Evolutionary conservation across 2,888 invertebrate genomes (phyloP).

Genomic region (Xanthorhoe spadicearia): DNA sequence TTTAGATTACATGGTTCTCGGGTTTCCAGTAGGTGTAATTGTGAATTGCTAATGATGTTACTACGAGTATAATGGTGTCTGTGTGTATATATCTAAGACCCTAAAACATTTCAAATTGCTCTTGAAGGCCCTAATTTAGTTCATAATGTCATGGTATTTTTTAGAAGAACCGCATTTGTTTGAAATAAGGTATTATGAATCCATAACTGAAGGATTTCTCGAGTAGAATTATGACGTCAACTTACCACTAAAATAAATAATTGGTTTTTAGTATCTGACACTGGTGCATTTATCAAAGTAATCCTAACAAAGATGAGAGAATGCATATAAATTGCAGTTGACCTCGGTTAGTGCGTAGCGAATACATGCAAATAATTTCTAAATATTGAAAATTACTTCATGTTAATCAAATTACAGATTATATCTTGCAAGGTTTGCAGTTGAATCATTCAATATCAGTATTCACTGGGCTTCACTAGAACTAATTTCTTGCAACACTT

Average conservation of each 20-base stretch:
- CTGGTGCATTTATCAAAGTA: slow-evolving; percentile 19
- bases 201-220: too few species aligned
- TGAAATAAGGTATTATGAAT: background rate
- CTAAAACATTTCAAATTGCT: too few species aligned
- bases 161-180: too few species aligned
- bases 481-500: slow-evolving; percentile 63
- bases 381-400: slow-evolving; percentile 30
- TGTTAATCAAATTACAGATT: slow-evolving; percentile 43
- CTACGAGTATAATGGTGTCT: background rate
- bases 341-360: slow-evolving; percentile 29
- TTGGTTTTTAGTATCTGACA: slow-evolving; percentile 4
- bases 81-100: background rate
- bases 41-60: slow-evolving; percentile 8
- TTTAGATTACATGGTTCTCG: slow-evolving; percentile 21
- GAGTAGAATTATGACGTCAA: background rate
- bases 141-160: too few species aligned
- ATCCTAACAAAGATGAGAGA: slow-evolving; percentile 5
- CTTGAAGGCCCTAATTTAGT: too few species aligned
- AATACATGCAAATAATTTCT: slow-evolving; percentile 32
- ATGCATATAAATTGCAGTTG: slow-evolving; percentile 30
- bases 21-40: slow-evolving; percentile 5
- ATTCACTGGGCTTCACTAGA: slow-evolving; percentile 51
- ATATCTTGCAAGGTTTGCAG: slow-evolving; percentile 44
- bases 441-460: slow-evolving; percentile 56
- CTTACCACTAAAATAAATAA: background rate